Evolutionary conservation across 1,140 invertebrate species (phyloP), one percentile per base, ranked within the genome.

Genomic region (Solenopsis invicta): DNA sequence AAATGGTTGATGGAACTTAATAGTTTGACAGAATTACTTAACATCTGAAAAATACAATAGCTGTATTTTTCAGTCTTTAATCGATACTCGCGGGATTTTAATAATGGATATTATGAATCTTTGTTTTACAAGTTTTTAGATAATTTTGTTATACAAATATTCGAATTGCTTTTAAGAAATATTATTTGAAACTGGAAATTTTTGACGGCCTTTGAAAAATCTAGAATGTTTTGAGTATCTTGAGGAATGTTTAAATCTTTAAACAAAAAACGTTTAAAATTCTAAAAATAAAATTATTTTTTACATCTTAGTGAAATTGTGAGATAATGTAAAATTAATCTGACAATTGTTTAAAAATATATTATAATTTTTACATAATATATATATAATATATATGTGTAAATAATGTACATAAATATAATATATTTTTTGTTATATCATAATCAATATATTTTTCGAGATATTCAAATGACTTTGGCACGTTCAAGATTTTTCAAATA

Each of bases 401-500:
- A 12, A 45, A 8, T 45, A 69, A 69, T 69, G 9, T 16, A 48
- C 18, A 69, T 69, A 48, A 69, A 69, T 64, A 34, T n/a, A n/a
- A n/a, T n/a, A n/a, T 64, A 64, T 18, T 37, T 64, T 34, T 16
- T 64, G 9, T 64, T 34, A 3, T n/a, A 64, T 64, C 12, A 16
- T 18, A 34, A 62, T 0, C 6, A 62, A 18, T 64, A 37, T 64
- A 34, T 64, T 64, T 64, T 64, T 37, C 61, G 21, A 59, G n/a
- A 24, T 59, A 59, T 59, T 59, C 56, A 64, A 62, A 8, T 64
- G 3, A n/a, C 8, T 37, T 64, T 64, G 24, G 9, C 8, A 24
- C 2, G 12, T 66, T 66, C 34, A 41, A 66, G 62, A 66, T 66
- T 66, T 59, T 66, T 66, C 62, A 66, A 66, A 66, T 66, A 12